These are phyloP conservation scores for Diabrotica balteata DNA, from an alignment of 2,888 invertebrate genomes.

Conservation along the genomic window DNA sequence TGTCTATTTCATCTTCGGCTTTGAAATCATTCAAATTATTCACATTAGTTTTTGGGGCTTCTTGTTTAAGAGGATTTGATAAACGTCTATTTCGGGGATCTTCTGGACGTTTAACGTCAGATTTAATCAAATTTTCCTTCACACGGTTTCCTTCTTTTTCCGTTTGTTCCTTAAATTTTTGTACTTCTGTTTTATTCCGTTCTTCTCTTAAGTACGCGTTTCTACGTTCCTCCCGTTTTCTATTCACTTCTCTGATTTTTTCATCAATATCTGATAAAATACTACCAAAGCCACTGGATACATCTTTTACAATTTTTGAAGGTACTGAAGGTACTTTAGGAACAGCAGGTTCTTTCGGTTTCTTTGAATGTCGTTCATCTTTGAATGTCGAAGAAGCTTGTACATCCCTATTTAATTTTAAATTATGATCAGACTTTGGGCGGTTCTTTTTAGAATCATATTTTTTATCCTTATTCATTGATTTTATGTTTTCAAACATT, in stretches of 20 bases:
- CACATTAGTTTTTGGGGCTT: constrained; percentile 12
- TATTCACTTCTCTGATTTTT: neutral
- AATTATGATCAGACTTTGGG: constrained; percentile 5
- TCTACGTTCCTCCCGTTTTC: constrained; percentile 25
- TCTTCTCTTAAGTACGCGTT: neutral
- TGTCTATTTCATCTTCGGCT: constrained; percentile 9
- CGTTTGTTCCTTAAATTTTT: neutral
- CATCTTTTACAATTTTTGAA: constrained; percentile 36
- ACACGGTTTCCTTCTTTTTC: neutral
- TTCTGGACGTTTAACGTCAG: neutral
- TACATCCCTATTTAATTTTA: too few species aligned
- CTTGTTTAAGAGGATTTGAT: neutral
- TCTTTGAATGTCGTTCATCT: too few species aligned
- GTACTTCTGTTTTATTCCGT: too few species aligned
- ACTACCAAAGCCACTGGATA: constrained; percentile 42
- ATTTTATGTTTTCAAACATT: constrained; percentile 47
- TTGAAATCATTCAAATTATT: constrained; percentile 8
- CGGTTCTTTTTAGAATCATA: neutral
- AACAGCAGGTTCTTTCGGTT: too few species aligned
- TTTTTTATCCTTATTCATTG: constrained; percentile 6
- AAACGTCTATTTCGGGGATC: neutral
- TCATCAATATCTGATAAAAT: neutral
- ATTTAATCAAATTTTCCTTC: too few species aligned
- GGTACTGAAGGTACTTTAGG: neutral
- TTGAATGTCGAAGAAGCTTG: too few species aligned